Evolutionary conservation across 2,888 invertebrate genomes (phyloP), one percentile per base, ranked within the genome.

Genomic region (Pegoplata infirma): DNA sequence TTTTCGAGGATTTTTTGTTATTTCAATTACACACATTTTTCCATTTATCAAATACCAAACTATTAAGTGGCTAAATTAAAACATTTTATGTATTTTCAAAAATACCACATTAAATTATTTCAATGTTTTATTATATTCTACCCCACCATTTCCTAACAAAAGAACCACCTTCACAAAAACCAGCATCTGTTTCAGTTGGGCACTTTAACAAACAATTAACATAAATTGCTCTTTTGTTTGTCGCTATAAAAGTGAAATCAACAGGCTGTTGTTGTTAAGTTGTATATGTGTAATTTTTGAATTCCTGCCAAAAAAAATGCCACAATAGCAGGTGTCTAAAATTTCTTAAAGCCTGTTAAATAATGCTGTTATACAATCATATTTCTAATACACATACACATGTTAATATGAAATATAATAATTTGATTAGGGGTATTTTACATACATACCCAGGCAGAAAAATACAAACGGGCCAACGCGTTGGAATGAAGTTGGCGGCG

Each of bases 181-280:
- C 55, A 67, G 19, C 56, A 67, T 47, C 55, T 32, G 67, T 8
- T 67, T 14, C 14, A n/a, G 19, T 14, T 44, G 36, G 55, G 23
- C 56, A 56, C 56, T 72, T 79, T 53, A 72, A 75, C 75, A 71
- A 66, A 75, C 79, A 79, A 79, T 75, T 79, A 75, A 63, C 63
- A 49, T 46, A 56, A 75, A 71, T 75, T 71, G 63, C 46, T 69
- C 17, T 74, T 64, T 64, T 56, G 49, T 44, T 68, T 36, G 72
- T 53, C 56, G n/a, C 8, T 12, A 51, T 7, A 16, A 7, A 8
- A 51, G 5, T 17, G 64, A 40, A 72, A 55, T 63, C 77, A 72
- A 67, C 72, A 67, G 72, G 67, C 56, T 21, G 17, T 49, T 32
- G 47, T 40, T 19, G 14, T 49, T 10, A n/a, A n/a, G 4, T 63